A percentile compares a stretch with the other conserved stretches of the same genome.
Conservation (phyloP, 2,113 vertebrate species). For the Nettapus auritus region DNA sequence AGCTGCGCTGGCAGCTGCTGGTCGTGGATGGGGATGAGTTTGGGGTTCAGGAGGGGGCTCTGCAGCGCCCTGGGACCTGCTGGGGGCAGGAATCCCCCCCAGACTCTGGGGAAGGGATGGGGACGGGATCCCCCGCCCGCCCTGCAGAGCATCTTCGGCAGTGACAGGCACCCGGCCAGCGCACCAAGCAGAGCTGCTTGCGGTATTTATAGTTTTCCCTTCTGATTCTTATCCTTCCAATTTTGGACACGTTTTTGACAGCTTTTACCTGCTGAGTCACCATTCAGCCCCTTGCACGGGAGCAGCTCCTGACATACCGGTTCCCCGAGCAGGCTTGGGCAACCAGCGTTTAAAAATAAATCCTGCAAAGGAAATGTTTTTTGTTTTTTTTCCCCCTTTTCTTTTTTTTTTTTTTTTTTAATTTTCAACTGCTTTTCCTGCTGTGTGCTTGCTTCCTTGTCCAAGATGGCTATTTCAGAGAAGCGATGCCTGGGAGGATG, state of each 20-base stretch:
- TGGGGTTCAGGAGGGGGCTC: background rate
- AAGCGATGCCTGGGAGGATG: background rate
- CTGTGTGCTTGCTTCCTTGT: background rate
- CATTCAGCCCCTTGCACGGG: background rate
- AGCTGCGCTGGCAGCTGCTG: background rate
- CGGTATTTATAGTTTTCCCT: slow-evolving; percentile 10
- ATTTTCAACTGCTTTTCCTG: background rate
- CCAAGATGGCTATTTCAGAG: background rate
- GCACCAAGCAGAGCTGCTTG: background rate
- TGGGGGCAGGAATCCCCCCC: background rate
- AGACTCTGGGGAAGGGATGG: accelerated
- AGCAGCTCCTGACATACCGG: background rate
- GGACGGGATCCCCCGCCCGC: accelerated
- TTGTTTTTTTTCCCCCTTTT: too few relatives aligned
- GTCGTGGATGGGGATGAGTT: background rate
- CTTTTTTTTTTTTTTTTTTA: too few relatives aligned
- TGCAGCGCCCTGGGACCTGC: too few relatives aligned
- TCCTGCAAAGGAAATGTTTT: background rate
- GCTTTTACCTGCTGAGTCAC: slow-evolving; percentile 69
- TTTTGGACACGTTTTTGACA: slow-evolving; percentile 22
- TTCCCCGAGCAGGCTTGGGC: background rate
- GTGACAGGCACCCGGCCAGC: background rate
- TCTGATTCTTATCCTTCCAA: background rate
- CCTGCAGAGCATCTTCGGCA: background rate
- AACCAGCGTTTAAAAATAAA: slow-evolving; percentile 35